Evolutionary conservation across 1,140 invertebrate genomes (phyloP).

Genomic region (Drosophila ironensis): DNA sequence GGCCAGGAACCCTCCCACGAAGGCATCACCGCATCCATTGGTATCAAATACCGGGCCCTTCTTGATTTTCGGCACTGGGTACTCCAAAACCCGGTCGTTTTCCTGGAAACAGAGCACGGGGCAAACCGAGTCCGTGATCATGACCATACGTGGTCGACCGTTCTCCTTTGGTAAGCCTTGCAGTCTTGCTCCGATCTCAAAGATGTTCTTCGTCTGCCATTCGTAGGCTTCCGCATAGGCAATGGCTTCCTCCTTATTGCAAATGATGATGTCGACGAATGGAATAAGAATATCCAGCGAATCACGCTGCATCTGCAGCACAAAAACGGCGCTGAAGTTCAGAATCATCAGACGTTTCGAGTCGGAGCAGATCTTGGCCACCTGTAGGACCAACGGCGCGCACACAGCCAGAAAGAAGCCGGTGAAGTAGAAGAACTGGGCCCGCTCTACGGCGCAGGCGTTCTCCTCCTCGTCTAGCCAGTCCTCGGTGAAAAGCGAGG

Average conservation of each 20-base stretch:
- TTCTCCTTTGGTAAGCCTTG: conserved; percentile 44
- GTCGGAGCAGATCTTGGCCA: conserved; percentile 14
- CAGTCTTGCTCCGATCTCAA: conserved; percentile 42
- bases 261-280: conserved; percentile 48
- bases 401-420: conserved; percentile 62
- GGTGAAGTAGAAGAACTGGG: conserved; percentile 45
- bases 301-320: conserved; percentile 30
- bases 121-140: conserved; percentile 44
- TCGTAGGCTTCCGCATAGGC: conserved; percentile 21
- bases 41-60: conserved; percentile 94
- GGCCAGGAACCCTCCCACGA: conserved; percentile 96
- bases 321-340: conserved; percentile 63
- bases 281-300: conserved; percentile 21
- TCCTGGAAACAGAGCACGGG: conserved; percentile 54
- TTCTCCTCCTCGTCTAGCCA: conserved; percentile 50
- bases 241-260: conserved; percentile 57
- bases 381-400: conserved; percentile 2
- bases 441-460: conserved; percentile 32
- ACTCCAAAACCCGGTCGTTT: conserved; percentile 46
- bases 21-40: conserved; percentile 99
- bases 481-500: conserved; percentile 36
- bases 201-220: conserved; percentile 52
- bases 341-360: conserved; percentile 31
- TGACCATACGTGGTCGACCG: conserved; percentile 16
- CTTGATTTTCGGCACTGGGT: conserved; percentile 85